These are phyloP conservation scores for Acromyrmex heyeri DNA, from an alignment of 1,140 invertebrate species.

Conservation along the genomic window DNA sequence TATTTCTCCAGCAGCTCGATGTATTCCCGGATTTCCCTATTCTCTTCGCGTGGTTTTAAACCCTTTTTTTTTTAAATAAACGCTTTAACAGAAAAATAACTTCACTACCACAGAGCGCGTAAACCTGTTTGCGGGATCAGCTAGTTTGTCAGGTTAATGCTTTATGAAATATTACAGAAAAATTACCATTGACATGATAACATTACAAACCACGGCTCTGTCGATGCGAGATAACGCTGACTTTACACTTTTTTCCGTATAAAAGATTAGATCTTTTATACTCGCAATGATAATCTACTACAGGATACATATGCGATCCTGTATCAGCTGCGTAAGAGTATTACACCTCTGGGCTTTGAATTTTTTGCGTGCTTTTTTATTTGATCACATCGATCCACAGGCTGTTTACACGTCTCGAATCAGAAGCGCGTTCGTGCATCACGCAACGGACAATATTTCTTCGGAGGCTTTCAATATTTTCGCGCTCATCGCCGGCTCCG, in stretches of 20 bases:
- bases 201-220: conserved; percentile 13
- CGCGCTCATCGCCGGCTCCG: conserved; percentile 56
- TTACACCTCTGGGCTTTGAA: neutral
- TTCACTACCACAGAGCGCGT: neutral
- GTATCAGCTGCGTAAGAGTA: conserved; percentile 11
- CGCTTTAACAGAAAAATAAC: conserved; percentile 25
- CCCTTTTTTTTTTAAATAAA: conserved; percentile 37
- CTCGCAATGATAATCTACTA: conserved; percentile 34
- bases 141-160: conserved; percentile 8
- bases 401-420: conserved; percentile 71
- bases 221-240: conserved; percentile 21
- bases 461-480: conserved; percentile 73
- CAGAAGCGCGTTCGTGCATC: conserved; percentile 70
- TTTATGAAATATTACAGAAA: conserved; percentile 39
- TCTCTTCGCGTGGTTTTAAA: conserved; percentile 36
- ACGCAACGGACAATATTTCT: conserved; percentile 73
- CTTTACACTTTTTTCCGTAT: neutral
- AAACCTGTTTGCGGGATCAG: neutral
- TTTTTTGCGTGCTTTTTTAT: conserved; percentile 25
- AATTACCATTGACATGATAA: conserved; percentile 28
- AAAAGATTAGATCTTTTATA: conserved; percentile 19
- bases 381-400: conserved; percentile 48
- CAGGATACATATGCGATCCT: neutral
- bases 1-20: conserved; percentile 58
- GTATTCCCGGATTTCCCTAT: conserved; percentile 40